Evolutionary conservation across 2,888 invertebrate genomes (phyloP).

Genomic region (Drosophila pegasa): DNA sequence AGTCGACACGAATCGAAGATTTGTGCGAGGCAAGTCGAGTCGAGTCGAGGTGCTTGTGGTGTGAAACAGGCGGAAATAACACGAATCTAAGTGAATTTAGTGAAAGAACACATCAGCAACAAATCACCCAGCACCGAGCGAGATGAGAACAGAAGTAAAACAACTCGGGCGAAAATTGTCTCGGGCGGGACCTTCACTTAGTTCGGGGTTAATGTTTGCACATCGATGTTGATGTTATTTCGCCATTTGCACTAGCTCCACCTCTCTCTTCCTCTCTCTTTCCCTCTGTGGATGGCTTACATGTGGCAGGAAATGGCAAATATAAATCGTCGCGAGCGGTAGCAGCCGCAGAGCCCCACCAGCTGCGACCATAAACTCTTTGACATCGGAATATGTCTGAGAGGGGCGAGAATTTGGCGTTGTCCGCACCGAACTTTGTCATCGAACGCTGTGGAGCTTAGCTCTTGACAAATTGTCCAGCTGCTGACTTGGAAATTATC

Average conservation of each 20-base stretch:
- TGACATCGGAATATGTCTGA: conserved; percentile 45
- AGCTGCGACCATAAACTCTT: conserved; percentile 43
- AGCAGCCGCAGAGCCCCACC: conserved; percentile 32
- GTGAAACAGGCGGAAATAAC: conserved; percentile 77
- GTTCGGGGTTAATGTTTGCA: conserved; percentile 59
- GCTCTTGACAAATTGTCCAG: conserved; percentile 38
- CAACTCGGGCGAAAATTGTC: conserved; percentile 14
- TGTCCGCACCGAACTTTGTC: conserved; percentile 34
- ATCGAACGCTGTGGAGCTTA: conserved; percentile 26
- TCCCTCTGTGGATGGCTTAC: conserved; percentile 37
- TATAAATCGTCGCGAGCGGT: conserved; percentile 60
- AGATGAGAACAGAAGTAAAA: conserved; percentile 33
- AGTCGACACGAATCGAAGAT: conserved; percentile 34
- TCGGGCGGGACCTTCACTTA: conserved; percentile 55
- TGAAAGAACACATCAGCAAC: conserved; percentile 77
- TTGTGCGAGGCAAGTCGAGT: conserved; percentile 53
- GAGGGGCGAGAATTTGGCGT: neutral
- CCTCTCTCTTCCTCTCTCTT: neutral
- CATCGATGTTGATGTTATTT: conserved; percentile 35
- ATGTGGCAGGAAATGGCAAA: conserved; percentile 67
- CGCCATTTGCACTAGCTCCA: neutral
- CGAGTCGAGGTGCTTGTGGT: conserved; percentile 49
- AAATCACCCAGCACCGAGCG: conserved; percentile 50
- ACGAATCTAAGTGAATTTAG: conserved; percentile 77
- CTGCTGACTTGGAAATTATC: conserved; percentile 26